Percentiles rank a stretch among this genome's conserved stretches.
These are phyloP conservation scores for Tachycineta bicolor DNA, from an alignment of 2,113 vertebrate species.

Conservation along the genomic window DNA sequence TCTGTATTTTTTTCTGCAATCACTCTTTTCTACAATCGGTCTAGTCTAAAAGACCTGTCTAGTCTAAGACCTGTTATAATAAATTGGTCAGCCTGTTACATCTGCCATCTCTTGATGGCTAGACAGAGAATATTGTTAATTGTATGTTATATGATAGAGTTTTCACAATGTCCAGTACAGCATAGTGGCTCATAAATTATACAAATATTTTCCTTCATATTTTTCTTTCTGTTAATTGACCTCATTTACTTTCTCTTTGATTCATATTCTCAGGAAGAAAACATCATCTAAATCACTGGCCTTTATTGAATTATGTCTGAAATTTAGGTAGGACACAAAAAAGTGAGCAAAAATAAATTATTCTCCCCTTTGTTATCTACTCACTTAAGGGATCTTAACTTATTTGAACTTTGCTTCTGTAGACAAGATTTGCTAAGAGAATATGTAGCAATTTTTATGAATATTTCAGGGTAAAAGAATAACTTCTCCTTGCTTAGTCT, in stretches of 20 bases:
- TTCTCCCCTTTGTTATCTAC: constrained; percentile 19
- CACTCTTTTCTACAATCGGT: constrained; percentile 66
- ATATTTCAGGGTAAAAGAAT: constrained; percentile 30
- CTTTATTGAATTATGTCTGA: constrained; percentile 14
- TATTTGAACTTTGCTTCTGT: constrained; percentile 12
- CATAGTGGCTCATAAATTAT: constrained; percentile 25
- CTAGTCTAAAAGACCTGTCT: constrained; percentile 68
- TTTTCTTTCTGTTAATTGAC: constrained; percentile 47
- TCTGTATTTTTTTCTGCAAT: constrained; percentile 49
- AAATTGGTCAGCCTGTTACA: constrained; percentile 71
- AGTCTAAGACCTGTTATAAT: constrained; percentile 64
- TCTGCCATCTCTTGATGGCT: constrained; percentile 54
- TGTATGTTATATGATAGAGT: background rate
- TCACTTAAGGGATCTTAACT: constrained; percentile 29
- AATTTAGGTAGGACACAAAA: constrained; percentile 20
- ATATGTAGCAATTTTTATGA: constrained; percentile 7
- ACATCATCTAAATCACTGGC: constrained; percentile 2
- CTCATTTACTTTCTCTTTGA: constrained; percentile 61
- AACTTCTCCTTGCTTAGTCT: constrained; percentile 24
- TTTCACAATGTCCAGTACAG: constrained; percentile 32
- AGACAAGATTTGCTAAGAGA: constrained; percentile 15
- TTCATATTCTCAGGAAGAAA: background rate
- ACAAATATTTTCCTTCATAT: constrained; percentile 55
- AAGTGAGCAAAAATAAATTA: constrained; percentile 41
- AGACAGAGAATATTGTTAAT: constrained; percentile 56